These are phyloP conservation scores for Subanguina moxae DNA, from an alignment of 1,140 invertebrate species.

Conservation along the genomic window DNA sequence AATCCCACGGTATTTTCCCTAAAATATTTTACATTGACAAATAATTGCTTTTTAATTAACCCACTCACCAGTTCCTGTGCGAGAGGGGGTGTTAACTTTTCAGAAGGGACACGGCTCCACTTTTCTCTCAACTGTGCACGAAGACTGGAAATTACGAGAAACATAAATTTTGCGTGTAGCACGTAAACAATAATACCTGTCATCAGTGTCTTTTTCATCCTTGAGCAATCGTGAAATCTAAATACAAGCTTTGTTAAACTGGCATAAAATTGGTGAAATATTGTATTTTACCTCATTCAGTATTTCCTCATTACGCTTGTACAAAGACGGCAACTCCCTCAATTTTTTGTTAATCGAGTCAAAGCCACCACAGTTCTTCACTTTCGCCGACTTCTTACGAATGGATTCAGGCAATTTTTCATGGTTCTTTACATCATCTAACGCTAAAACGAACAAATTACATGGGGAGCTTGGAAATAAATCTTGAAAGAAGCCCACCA, in stretches of 20 bases:
- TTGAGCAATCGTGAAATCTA: constrained; percentile 77
- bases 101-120: constrained; percentile 84
- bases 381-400: constrained; percentile 73
- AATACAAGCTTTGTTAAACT: not conserved
- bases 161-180: no score
- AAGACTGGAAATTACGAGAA: constrained; percentile 68
- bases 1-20: constrained; percentile 79
- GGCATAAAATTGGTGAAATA: not conserved
- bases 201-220: constrained; percentile 86
- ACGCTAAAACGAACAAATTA: constrained; percentile 62
- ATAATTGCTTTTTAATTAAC: no score
- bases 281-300: constrained; percentile 74
- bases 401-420: constrained; percentile 80
- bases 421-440: constrained; percentile 77
- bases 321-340: constrained; percentile 79
- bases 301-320: constrained; percentile 89
- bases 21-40: not conserved
- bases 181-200: constrained; percentile 60
- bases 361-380: constrained; percentile 58
- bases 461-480: not conserved
- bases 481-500: not conserved
- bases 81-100: constrained; percentile 81
- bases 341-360: constrained; percentile 63
- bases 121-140: constrained; percentile 77
- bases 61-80: constrained; percentile 68